Evolutionary conservation across 2,797 vertebrate genomes (phyloP), one percentile per base, ranked within the genome.

Genomic region (Cossypha heuglini): DNA sequence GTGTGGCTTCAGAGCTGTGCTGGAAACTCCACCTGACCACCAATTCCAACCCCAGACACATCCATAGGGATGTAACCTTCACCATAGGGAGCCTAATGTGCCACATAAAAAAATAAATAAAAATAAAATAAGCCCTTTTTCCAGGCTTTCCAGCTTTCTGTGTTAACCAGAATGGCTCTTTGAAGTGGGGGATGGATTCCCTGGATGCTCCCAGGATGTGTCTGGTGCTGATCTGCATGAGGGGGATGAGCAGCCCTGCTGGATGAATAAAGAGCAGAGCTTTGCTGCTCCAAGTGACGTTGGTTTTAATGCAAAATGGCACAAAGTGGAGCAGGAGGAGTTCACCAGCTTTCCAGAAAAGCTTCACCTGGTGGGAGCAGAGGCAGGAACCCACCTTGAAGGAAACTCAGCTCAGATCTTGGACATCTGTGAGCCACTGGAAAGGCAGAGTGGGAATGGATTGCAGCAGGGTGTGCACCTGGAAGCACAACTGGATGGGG

Each of bases 331-430:
- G 89, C 4, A 0, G 69, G 52, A 86, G 79, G 67, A 83, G 42
- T 3, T 22, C 63, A 22, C 88, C 2, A 6, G 68, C 75, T 84
- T 76, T 57, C 66, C 4, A 3, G 49, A 68, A 73, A 28, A 63
- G 74, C 74, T 91, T 95, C 93, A 89, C 71, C 81, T 89, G 89
- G 81, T 59, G 71, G 66, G 81, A 92, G 29, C 66, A 55, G 58
- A 91, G 93, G 62, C 77, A 68, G 74, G 80, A 57, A 5, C 38
- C 81, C 86, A 92, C 91, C 91, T 81, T 94, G 91, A 69, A 38
- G 74, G 49, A 92, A 64, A 28, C 24, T 25, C 48, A 45, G 62
- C 91, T 67, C 31, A 9, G 46, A 28, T 75, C 26, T 61, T 21
- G 58, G 16, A 46, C 45, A 18, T 31, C 54, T 31, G 68, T 29